Conservation (phyloP, 2,888 invertebrate genomes). For the Acanthosepion esculentum region DNA sequence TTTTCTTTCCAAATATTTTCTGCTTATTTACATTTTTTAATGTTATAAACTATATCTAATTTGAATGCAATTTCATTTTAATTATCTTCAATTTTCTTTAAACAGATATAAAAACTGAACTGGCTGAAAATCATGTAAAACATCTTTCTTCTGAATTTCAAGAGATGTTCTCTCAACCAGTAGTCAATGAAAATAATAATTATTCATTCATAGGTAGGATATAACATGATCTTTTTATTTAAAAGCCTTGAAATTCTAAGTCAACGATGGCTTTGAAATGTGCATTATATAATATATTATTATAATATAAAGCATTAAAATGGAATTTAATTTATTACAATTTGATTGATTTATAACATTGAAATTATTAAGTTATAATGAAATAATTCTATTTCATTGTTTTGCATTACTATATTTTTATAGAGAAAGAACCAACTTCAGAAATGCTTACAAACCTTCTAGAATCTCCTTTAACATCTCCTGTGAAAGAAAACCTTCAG, state of each 20-base stretch:
- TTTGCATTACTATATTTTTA: neutral
- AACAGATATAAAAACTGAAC: neutral
- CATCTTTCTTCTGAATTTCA: neutral
- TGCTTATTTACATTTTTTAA: no score
- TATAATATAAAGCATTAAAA: no score
- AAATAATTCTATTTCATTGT: no score
- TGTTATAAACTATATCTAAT: no score
- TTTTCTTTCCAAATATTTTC: no score
- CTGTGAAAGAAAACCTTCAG: slow-evolving; percentile 9
- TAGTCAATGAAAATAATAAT: neutral
- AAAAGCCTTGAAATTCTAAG: neutral
- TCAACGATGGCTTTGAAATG: neutral
- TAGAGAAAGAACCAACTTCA: neutral
- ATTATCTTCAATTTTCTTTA: neutral
- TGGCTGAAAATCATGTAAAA: neutral
- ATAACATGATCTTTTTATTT: neutral
- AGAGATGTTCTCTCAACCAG: neutral
- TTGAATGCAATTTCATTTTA: neutral
- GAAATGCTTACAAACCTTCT: neutral
- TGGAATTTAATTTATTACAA: no score
- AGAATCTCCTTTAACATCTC: slow-evolving; percentile 2
- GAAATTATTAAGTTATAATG: no score
- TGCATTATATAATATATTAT: no score
- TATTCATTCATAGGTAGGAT: neutral
- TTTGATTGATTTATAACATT: no score